Conservation (phyloP, 2,888 invertebrate species). For the Epirrhoe alternata region DNA sequence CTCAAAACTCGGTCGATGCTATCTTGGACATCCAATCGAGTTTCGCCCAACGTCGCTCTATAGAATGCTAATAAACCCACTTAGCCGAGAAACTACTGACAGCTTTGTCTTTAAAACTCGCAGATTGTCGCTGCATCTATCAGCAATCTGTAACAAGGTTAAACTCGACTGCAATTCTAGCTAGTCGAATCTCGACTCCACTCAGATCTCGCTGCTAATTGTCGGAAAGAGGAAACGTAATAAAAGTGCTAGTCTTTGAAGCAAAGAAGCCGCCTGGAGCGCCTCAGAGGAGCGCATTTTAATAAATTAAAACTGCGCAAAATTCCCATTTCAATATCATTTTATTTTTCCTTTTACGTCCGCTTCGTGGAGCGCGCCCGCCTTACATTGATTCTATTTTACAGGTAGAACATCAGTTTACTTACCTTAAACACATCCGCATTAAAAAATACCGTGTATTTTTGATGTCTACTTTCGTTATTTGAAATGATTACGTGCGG, state of each 20-base stretch:
- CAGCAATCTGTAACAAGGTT: constrained; percentile 76
- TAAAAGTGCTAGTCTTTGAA: constrained; percentile 82
- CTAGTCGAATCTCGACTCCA: constrained; percentile 67
- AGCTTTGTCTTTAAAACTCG: constrained; percentile 67
- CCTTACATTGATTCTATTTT: constrained; percentile 69
- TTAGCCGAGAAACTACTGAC: constrained; percentile 69
- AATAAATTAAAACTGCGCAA: constrained; percentile 83
- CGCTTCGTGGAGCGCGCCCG: constrained; percentile 56
- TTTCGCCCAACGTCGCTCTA: constrained; percentile 59
- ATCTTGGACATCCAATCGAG: constrained; percentile 70
- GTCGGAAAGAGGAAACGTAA: constrained; percentile 79
- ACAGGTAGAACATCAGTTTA: constrained; percentile 63
- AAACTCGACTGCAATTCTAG: constrained; percentile 70
- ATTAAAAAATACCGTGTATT: constrained; percentile 56
- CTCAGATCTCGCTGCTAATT: constrained; percentile 77
- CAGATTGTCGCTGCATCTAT: constrained; percentile 71
- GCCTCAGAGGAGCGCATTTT: constrained; percentile 75
- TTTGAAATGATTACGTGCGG: constrained; percentile 50
- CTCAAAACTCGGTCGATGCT: constrained; percentile 59
- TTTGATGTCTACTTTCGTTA: constrained; percentile 46
- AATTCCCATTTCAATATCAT: constrained; percentile 79
- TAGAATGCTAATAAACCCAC: constrained; percentile 72
- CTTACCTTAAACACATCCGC: constrained; percentile 51
- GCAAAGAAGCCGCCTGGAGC: constrained; percentile 71
- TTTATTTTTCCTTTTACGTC: constrained; percentile 71